These are phyloP conservation scores for Drosophila anomelani DNA, from an alignment of 2,888 invertebrate species.

Conservation along the genomic window DNA sequence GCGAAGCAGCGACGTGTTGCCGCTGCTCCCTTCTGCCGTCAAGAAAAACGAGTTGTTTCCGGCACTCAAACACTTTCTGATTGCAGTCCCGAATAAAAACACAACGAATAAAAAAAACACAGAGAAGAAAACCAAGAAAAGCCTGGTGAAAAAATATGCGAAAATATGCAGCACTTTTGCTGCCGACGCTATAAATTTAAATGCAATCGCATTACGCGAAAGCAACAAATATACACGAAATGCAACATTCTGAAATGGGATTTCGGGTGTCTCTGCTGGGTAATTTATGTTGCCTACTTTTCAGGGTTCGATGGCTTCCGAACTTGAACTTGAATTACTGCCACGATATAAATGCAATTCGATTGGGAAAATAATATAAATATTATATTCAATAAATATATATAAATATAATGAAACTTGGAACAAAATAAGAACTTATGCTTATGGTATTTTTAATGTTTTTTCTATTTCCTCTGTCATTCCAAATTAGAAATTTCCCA, in stretches of 20 bases:
- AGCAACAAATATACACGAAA: constrained; percentile 46
- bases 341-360: background rate
- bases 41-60: constrained; percentile 75
- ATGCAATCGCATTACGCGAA: constrained; percentile 59
- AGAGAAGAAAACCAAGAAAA: constrained; percentile 3
- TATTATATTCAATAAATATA: background rate
- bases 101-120: constrained; percentile 12
- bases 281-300: constrained; percentile 38
- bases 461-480: background rate
- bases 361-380: background rate
- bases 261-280: constrained; percentile 5
- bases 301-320: constrained; percentile 3
- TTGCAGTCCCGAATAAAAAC: constrained; percentile 51
- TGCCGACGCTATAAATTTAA: constrained; percentile 64
- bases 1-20: constrained; percentile 66
- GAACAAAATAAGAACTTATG: too few species aligned
- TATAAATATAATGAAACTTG: too few species aligned
- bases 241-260: constrained; percentile 23
- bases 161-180: constrained; percentile 46
- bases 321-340: constrained; percentile 28
- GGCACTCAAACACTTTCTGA: constrained; percentile 74
- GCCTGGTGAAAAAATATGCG: constrained; percentile 19
- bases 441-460: too few species aligned
- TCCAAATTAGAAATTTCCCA: background rate
- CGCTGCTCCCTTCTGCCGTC: constrained; percentile 58